Percentiles rank a stretch among this genome's conserved stretches.
These are phyloP conservation scores for Vannuccia rotundouncinata DNA, from an alignment of 2,888 invertebrate species.

Conservation along the genomic window DNA sequence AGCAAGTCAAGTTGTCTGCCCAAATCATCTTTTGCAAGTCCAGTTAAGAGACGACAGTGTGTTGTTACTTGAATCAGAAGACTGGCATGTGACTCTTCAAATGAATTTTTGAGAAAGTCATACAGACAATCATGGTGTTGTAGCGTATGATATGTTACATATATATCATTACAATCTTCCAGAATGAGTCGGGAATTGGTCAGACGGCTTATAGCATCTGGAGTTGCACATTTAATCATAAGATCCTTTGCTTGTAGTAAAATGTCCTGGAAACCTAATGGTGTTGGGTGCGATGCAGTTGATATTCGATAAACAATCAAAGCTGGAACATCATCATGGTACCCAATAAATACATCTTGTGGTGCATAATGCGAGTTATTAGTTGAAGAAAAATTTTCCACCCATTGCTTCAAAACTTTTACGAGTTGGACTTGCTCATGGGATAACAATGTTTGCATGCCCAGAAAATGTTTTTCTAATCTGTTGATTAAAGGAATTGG, in stretches of 20 bases:
- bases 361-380: neutral
- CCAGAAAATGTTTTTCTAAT: slow-evolving; percentile 53
- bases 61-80: slow-evolving; percentile 46
- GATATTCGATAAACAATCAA: neutral
- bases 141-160: slow-evolving; percentile 43
- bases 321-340: slow-evolving; percentile 34
- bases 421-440: slow-evolving; percentile 44
- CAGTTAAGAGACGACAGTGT: slow-evolving; percentile 46
- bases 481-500: slow-evolving; percentile 53
- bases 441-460: slow-evolving; percentile 47
- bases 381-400: slow-evolving; percentile 40
- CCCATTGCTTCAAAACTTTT: slow-evolving; percentile 44
- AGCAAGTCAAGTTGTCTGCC: slow-evolving; percentile 40
- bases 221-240: slow-evolving; percentile 49
- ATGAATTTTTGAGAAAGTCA: slow-evolving; percentile 43
- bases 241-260: slow-evolving; percentile 43
- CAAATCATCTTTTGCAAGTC: slow-evolving; percentile 41
- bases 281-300: slow-evolving; percentile 16
- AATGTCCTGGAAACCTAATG: neutral
- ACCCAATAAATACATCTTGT: slow-evolving; percentile 37
- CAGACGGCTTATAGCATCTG: slow-evolving; percentile 47
- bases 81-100: slow-evolving; percentile 29
- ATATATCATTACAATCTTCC: slow-evolving; percentile 41
- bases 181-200: slow-evolving; percentile 40
- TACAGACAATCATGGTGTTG: slow-evolving; percentile 48